These are phyloP conservation scores for Dendrolimus punctatus DNA, from an alignment of 1,140 invertebrate genomes.

Conservation along the genomic window DNA sequence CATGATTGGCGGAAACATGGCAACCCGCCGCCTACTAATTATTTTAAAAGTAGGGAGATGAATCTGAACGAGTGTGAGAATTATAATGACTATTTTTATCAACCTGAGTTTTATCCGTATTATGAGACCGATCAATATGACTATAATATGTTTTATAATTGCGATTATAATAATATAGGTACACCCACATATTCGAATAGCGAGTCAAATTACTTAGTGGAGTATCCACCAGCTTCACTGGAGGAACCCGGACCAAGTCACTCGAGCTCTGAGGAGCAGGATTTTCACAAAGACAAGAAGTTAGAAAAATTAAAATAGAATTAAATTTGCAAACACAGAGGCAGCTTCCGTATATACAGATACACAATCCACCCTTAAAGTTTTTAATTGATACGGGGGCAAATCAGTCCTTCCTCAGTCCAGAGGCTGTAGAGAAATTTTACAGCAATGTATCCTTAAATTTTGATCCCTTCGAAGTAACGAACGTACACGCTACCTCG, in stretches of 20 bases:
- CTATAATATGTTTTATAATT: too few species aligned
- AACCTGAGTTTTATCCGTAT: too few species aligned
- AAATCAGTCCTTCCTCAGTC: conserved; percentile 13
- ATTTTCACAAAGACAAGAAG: conserved; percentile 11
- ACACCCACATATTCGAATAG: too few species aligned
- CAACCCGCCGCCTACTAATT: conserved; percentile 25
- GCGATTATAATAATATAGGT: too few species aligned
- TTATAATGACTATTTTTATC: conserved; percentile 16
- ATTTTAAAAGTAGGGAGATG: conserved; percentile 26
- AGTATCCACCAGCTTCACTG: too few species aligned
- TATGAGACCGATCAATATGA: too few species aligned
- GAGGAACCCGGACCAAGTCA: too few species aligned
- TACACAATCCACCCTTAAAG: conserved; percentile 6
- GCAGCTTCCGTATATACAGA: conserved; percentile 11
- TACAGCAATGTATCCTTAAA: background rate
- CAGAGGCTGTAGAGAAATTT: conserved; percentile 3
- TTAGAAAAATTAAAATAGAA: conserved; percentile 16
- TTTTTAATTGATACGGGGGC: conserved; percentile 14
- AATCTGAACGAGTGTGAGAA: conserved; percentile 19
- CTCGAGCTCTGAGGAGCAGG: too few species aligned
- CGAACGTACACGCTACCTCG: conserved; percentile 3
- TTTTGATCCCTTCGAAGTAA: conserved; percentile 7
- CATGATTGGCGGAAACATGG: conserved; percentile 16
- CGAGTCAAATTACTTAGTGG: too few species aligned
- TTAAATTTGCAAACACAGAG: conserved; percentile 15